Conservation (phyloP, 2,797 vertebrate genomes). For the Gambelia wislizenii region DNA sequence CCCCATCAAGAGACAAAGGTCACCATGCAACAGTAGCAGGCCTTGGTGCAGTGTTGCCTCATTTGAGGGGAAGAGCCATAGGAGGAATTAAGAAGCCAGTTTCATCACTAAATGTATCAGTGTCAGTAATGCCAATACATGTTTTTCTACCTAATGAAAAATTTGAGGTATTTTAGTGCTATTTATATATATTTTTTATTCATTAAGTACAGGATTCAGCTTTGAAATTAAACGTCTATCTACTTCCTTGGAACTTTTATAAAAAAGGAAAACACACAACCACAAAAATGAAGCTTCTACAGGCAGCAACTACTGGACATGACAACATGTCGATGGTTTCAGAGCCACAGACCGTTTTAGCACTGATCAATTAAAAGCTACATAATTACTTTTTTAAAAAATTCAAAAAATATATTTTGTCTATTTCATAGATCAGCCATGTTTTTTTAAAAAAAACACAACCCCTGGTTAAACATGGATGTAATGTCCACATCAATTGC, state of each 20-base stretch:
- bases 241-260: slow-evolving; percentile 74
- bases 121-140: slow-evolving; percentile 76
- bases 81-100: slow-evolving; percentile 73
- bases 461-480: slow-evolving; percentile 68
- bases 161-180: slow-evolving; percentile 85
- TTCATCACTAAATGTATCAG: slow-evolving; percentile 63
- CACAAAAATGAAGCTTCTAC: slow-evolving; percentile 68
- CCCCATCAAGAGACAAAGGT: background rate
- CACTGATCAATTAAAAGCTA: slow-evolving; percentile 66
- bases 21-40: background rate
- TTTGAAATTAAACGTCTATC: slow-evolving; percentile 74
- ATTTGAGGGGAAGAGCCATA: slow-evolving; percentile 63
- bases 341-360: slow-evolving; percentile 67
- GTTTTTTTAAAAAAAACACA: slow-evolving; percentile 64
- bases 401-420: slow-evolving; percentile 75
- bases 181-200: slow-evolving; percentile 76
- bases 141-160: slow-evolving; percentile 77
- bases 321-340: slow-evolving; percentile 74
- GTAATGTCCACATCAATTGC: slow-evolving; percentile 67
- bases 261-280: slow-evolving; percentile 68
- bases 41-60: background rate
- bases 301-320: slow-evolving; percentile 70
- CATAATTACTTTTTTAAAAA: slow-evolving; percentile 67
- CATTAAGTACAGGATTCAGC: slow-evolving; percentile 80
- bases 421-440: slow-evolving; percentile 75